Conservation (phyloP, 2,797 vertebrate species). For the Cryptoprocta ferox region DNA sequence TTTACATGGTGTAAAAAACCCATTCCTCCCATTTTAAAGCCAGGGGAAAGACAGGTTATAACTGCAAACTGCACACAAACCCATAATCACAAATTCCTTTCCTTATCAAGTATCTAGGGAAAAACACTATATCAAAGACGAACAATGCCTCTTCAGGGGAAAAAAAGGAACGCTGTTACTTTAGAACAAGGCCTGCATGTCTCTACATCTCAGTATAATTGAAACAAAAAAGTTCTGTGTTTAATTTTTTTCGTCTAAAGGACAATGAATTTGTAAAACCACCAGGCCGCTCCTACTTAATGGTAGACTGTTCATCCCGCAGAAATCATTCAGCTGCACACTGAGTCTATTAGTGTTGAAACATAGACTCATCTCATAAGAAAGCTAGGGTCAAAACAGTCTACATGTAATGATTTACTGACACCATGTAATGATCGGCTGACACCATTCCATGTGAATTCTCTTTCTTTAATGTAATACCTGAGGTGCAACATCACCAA, state of each 20-base stretch:
- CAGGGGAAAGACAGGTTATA: not conserved
- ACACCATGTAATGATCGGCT: not conserved
- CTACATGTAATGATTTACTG: not conserved
- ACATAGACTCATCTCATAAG: not conserved
- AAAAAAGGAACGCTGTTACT: constrained; percentile 13
- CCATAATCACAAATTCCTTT: constrained; percentile 46
- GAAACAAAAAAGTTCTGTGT: constrained; percentile 59
- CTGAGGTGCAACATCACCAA: not conserved
- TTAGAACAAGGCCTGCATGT: constrained; percentile 47
- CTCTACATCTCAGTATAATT: not conserved
- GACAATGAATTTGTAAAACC: constrained; percentile 23
- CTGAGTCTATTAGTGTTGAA: not conserved
- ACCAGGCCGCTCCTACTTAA: not conserved
- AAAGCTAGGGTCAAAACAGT: not conserved
- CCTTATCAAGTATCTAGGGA: constrained; percentile 47
- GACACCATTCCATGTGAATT: not conserved
- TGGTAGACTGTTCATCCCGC: not conserved
- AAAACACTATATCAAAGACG: constrained; percentile 55
- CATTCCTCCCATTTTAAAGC: not conserved
- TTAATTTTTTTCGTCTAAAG: constrained; percentile 53
- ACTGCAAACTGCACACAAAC: constrained; percentile 31
- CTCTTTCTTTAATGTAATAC: not conserved
- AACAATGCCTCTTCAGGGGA: constrained; percentile 50
- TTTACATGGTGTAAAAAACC: constrained; percentile 23
- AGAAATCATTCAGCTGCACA: not conserved